Conservation (phyloP, 2,113 vertebrate genomes). For the Ctenomys sociabilis region DNA sequence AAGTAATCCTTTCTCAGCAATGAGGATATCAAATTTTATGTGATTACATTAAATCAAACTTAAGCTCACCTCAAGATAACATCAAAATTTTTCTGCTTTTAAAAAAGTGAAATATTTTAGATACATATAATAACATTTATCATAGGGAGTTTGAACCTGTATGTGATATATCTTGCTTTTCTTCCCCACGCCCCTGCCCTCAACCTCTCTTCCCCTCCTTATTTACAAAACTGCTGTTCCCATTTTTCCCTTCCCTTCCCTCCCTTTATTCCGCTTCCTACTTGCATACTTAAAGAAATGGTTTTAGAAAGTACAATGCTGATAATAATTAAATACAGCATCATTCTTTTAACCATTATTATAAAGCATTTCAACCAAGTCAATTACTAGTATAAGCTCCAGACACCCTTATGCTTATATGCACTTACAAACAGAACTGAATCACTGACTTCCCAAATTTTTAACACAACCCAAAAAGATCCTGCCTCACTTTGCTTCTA, state of each 20-base stretch:
- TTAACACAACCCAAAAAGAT: neutral
- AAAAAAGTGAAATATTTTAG: neutral
- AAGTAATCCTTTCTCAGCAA: neutral
- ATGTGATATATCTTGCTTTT: neutral
- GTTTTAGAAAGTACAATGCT: neutral
- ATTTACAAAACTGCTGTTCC: neutral
- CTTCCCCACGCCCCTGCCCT: neutral
- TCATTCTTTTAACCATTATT: neutral
- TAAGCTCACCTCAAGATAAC: conserved; percentile 10
- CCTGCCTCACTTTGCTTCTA: neutral
- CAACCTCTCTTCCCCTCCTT: neutral
- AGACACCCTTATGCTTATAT: neutral
- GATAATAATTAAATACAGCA: neutral
- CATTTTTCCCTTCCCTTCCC: neutral
- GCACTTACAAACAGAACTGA: neutral
- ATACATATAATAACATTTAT: neutral
- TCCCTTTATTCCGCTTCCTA: neutral
- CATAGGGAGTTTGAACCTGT: neutral
- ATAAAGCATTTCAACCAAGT: neutral
- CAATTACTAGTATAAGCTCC: neutral
- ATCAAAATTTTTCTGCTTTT: neutral
- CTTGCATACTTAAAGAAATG: neutral
- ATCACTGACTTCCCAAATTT: neutral
- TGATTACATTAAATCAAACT: neutral
- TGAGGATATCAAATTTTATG: conserved; percentile 1